phyloP scores from a whole-genome alignment of 2,888 invertebrate species.

The Scaptomyza parva region DNA sequence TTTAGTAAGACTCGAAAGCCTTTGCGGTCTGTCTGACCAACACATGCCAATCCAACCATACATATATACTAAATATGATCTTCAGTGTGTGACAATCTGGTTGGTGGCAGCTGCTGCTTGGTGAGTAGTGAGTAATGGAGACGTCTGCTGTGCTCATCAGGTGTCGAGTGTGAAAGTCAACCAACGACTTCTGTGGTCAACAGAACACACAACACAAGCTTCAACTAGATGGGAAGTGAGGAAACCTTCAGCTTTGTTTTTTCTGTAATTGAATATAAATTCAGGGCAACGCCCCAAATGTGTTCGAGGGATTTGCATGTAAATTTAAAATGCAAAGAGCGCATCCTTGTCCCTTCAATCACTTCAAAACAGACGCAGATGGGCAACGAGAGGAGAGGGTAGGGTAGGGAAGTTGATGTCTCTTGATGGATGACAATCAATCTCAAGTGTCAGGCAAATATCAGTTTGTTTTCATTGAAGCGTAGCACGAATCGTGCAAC shows the following conservation, averaged over 20 bases:
- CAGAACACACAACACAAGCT: conserved; percentile 30
- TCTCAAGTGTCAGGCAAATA: conserved; percentile 82
- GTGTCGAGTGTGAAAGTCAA: conserved; percentile 38
- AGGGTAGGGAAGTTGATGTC: conserved; percentile 21
- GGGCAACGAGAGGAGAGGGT: conserved; percentile 8
- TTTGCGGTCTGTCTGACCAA: conserved; percentile 44
- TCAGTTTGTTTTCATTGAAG: conserved; percentile 79
- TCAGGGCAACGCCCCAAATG: conserved; percentile 46
- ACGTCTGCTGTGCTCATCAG: conserved; percentile 12
- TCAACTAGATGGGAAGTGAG: neutral
- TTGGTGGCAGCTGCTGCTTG: conserved; percentile 32
- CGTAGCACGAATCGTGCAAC: conserved; percentile 63
- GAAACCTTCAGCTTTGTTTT: conserved; percentile 29
- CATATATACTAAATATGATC: conserved; percentile 42
- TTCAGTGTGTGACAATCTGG: conserved; percentile 17
- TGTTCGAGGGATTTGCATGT: conserved; percentile 49
- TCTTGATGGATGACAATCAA: conserved; percentile 82
- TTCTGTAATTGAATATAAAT: conserved; percentile 66
- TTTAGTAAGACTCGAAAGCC: conserved; percentile 2
- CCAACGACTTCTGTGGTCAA: conserved; percentile 52
- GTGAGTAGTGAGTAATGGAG: conserved; percentile 57
- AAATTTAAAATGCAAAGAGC: conserved; percentile 71
- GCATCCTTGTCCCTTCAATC: conserved; percentile 70
- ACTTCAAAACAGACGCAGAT: conserved; percentile 55
- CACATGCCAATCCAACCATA: conserved; percentile 32